Evolutionary conservation across 2,113 vertebrate genomes (phyloP).

Genomic region (Misgurnus anguillicaudatus): DNA sequence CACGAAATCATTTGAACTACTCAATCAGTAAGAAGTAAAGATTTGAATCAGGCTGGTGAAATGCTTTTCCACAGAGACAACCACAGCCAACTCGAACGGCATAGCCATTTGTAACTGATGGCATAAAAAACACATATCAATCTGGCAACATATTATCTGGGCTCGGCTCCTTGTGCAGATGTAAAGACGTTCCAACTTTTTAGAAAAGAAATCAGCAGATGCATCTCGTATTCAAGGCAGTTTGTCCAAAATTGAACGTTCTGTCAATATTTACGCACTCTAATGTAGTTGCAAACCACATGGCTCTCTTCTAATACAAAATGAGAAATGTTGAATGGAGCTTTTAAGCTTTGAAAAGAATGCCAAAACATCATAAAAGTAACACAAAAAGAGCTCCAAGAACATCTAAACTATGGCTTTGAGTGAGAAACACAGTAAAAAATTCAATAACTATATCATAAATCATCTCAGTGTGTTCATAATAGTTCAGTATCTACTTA

Average conservation of each 20-base stretch:
- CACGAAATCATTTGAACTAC: constrained; percentile 42
- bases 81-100: constrained; percentile 28
- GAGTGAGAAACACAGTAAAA: too few species aligned
- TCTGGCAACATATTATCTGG: constrained; percentile 14
- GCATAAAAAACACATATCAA: constrained; percentile 16
- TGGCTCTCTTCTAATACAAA: not conserved
- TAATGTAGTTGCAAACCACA: not conserved
- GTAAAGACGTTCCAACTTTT: constrained; percentile 8
- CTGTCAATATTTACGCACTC: not conserved
- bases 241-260: not conserved
- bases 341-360: not conserved
- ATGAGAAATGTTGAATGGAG: not conserved
- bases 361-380: too few species aligned
- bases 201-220: not conserved
- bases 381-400: too few species aligned
- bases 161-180: constrained; percentile 4
- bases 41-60: constrained; percentile 22
- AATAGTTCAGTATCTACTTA: too few species aligned
- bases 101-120: constrained; percentile 3
- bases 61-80: not conserved
- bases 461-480: too few species aligned
- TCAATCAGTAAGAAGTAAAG: constrained; percentile 15
- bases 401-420: too few species aligned
- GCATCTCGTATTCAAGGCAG: not conserved
- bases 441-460: too few species aligned